phyloP scores from a whole-genome alignment of 2,888 invertebrate species.

The Napeogenes sylphis region DNA sequence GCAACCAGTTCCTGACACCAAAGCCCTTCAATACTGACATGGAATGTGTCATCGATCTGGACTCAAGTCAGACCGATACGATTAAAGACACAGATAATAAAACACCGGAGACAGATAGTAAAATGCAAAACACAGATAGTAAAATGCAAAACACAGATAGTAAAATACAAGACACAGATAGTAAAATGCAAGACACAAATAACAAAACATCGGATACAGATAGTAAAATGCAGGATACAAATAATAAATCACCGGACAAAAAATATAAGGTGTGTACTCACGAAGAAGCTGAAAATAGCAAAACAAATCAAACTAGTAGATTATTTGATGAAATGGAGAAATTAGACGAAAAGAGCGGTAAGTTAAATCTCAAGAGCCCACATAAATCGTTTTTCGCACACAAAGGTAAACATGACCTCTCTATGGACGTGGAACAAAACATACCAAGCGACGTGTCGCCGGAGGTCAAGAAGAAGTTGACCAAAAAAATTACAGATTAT shows the following conservation, averaged over 20 bases:
- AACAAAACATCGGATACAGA: conserved; percentile 4
- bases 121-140: neutral
- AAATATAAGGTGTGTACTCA: neutral
- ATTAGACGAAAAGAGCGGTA: conserved; percentile 47
- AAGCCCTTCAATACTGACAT: neutral
- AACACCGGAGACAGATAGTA: neutral
- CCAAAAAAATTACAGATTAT: conserved; percentile 67
- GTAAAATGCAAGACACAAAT: conserved; percentile 5
- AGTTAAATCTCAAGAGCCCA: conserved; percentile 42
- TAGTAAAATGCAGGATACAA: conserved; percentile 2
- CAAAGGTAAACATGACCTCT: conserved; percentile 16
- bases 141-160: neutral
- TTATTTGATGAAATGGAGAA: conserved; percentile 53
- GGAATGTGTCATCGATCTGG: neutral
- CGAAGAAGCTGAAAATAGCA: conserved; percentile 5
- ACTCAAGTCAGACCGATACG: neutral
- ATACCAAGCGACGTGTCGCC: conserved; percentile 40
- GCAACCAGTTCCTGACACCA: neutral
- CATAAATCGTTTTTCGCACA: conserved; percentile 38
- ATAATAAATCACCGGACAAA: neutral
- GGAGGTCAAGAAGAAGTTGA: conserved; percentile 54
- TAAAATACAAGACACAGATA: neutral
- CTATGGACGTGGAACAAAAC: conserved; percentile 33
- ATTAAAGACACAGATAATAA: neutral
- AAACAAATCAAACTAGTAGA: conserved; percentile 19